Percentiles rank a stretch among this genome's conserved stretches.
Evolutionary conservation across 2,888 invertebrate species (phyloP).

Genomic region (Eilema sororculum): DNA sequence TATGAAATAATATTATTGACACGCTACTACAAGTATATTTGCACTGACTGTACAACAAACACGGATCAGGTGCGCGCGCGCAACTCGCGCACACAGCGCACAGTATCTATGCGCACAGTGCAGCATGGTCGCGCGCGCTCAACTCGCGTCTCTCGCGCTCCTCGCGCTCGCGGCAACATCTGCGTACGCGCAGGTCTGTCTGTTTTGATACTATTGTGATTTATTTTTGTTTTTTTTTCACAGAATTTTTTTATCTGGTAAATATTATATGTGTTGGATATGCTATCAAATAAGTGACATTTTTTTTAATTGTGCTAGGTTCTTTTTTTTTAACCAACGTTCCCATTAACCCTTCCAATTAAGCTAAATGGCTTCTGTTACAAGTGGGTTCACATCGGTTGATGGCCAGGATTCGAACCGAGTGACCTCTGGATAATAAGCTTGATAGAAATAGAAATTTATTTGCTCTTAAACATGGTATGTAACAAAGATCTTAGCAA

Average conservation of each 20-base stretch:
- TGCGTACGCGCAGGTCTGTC: constrained; percentile 63
- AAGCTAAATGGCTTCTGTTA: too few species aligned
- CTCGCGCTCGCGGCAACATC: constrained; percentile 38
- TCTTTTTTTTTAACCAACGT: neutral
- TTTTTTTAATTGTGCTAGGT: neutral
- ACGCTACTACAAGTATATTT: neutral
- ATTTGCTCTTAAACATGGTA: too few species aligned
- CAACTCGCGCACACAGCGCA: constrained; percentile 31
- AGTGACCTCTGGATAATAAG: too few species aligned
- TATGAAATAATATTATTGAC: neutral
- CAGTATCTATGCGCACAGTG: constrained; percentile 62
- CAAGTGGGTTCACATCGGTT: too few species aligned
- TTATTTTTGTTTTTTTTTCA: neutral
- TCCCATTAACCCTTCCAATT: too few species aligned
- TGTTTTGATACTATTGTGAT: constrained; percentile 9
- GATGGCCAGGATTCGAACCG: too few species aligned
- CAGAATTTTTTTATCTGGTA: neutral
- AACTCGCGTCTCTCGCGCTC: constrained; percentile 58
- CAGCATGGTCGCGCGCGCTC: constrained; percentile 66
- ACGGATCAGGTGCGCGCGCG: constrained; percentile 38
- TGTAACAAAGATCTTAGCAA: too few species aligned
- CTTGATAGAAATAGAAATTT: too few species aligned
- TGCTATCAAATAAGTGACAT: neutral
- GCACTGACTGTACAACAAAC: constrained; percentile 17
- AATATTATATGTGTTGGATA: neutral